A percentile compares a stretch with the other conserved stretches of the same genome.
These are phyloP conservation scores for Pelosia muscerda DNA, from an alignment of 2,888 invertebrate species.

Conservation along the genomic window DNA sequence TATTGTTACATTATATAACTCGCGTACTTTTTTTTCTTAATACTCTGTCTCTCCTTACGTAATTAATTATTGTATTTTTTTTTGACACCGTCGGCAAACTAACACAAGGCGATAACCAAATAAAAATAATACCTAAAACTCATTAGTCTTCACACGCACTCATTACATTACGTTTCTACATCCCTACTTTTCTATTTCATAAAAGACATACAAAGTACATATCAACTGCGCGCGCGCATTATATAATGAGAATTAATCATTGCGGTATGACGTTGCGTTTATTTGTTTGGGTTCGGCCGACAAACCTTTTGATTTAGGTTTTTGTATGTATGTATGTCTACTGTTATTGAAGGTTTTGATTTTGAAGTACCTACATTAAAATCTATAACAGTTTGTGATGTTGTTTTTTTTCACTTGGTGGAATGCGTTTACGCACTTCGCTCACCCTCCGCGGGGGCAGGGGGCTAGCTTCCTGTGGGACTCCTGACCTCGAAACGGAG, in stretches of 20 bases:
- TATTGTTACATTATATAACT: no score
- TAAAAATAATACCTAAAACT: conserved; percentile 7
- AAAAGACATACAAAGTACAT: conserved; percentile 11
- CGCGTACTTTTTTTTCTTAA: background rate
- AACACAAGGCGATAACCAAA: conserved; percentile 3
- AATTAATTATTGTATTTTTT: background rate
- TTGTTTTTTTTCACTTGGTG: no score
- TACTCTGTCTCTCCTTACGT: background rate
- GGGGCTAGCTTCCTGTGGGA: no score
- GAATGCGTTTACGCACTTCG: no score
- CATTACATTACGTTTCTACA: background rate
- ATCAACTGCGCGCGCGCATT: conserved; percentile 44
- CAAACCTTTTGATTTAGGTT: background rate
- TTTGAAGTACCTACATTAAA: background rate
- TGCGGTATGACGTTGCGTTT: conserved; percentile 27
- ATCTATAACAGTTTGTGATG: no score
- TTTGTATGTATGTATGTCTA: background rate
- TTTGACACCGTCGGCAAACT: background rate
- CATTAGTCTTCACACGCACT: background rate
- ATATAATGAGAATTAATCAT: conserved; percentile 44
- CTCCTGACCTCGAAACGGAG: no score
- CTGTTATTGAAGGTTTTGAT: background rate
- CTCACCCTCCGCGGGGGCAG: no score
- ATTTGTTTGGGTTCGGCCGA: background rate
- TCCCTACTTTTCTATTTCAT: background rate